A percentile compares a stretch with the other conserved stretches of the same genome.
These are phyloP conservation scores for Pangasius sanitwongsei DNA, from an alignment of 2,797 vertebrate species.

Conservation along the genomic window DNA sequence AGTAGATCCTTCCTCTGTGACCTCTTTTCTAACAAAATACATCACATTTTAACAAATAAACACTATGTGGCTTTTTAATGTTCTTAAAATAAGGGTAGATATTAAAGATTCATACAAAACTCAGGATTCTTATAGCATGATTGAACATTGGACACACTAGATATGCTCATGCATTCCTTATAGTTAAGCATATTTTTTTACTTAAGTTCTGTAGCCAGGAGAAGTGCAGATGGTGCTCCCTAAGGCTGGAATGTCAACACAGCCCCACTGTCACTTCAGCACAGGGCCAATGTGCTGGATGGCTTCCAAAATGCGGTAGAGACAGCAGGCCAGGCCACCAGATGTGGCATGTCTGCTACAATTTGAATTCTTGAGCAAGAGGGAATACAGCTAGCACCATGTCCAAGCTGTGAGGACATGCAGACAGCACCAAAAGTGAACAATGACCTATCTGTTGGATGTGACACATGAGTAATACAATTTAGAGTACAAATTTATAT, in stretches of 20 bases:
- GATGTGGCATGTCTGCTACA: constrained; percentile 70
- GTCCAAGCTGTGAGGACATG: constrained; percentile 61
- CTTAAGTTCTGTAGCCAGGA: constrained; percentile 30
- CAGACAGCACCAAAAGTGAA: constrained; percentile 24
- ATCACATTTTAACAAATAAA: neutral
- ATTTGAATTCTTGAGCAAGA: constrained; percentile 57
- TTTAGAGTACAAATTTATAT: neutral
- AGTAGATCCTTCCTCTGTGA: constrained; percentile 12
- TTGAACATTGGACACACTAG: constrained; percentile 10
- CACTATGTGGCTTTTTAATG: neutral
- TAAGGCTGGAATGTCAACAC: constrained; percentile 49
- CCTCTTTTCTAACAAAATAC: neutral
- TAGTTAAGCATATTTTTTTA: constrained; percentile 15
- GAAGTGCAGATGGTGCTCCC: constrained; percentile 50
- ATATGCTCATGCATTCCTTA: constrained; percentile 11
- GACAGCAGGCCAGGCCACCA: constrained; percentile 70
- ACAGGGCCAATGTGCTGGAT: constrained; percentile 59
- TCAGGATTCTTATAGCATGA: neutral
- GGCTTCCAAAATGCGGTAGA: constrained; percentile 66
- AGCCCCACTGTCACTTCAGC: constrained; percentile 65
- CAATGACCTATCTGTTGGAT: constrained; percentile 36
- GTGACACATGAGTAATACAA: neutral
- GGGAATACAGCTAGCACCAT: constrained; percentile 62
- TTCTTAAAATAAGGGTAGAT: neutral
- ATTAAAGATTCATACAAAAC: neutral